Evolutionary conservation across 2,797 vertebrate genomes (phyloP).

Genomic region (Macrochelys suwanniensis): DNA sequence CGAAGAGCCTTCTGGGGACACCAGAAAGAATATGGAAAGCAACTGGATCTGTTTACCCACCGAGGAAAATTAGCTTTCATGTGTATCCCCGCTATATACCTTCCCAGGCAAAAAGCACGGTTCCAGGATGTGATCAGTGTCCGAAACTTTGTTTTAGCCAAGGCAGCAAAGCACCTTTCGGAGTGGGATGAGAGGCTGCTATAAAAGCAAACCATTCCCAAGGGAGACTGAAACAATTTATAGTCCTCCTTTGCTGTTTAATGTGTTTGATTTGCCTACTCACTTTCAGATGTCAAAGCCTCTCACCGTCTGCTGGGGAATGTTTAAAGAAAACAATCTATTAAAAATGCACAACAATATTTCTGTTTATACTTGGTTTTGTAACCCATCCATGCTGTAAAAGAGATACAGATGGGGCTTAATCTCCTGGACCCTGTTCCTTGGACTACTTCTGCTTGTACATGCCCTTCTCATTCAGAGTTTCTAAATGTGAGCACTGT

Average conservation of each 20-base stretch:
- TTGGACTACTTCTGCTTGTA: neutral
- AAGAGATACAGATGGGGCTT: neutral
- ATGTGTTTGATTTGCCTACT: neutral
- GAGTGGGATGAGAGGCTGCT: neutral
- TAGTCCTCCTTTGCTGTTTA: neutral
- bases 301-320: neutral
- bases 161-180: slow-evolving; percentile 6
- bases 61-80: slow-evolving; percentile 10
- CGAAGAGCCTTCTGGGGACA: neutral
- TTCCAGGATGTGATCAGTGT: neutral
- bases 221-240: neutral
- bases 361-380: neutral
- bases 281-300: neutral
- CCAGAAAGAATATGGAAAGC: slow-evolving; percentile 22
- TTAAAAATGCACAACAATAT: neutral
- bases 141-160: neutral
- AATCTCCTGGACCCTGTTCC: neutral
- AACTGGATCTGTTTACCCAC: neutral
- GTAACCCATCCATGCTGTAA: neutral
- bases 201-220: neutral
- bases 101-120: neutral
- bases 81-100: neutral
- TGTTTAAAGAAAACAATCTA: neutral
- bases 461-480: neutral
- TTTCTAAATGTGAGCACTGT: neutral